Evolutionary conservation across 30 jellyfish, hydroid and myxozoan genomes (phyloP).

Genomic region (Aurelia aurita): DNA sequence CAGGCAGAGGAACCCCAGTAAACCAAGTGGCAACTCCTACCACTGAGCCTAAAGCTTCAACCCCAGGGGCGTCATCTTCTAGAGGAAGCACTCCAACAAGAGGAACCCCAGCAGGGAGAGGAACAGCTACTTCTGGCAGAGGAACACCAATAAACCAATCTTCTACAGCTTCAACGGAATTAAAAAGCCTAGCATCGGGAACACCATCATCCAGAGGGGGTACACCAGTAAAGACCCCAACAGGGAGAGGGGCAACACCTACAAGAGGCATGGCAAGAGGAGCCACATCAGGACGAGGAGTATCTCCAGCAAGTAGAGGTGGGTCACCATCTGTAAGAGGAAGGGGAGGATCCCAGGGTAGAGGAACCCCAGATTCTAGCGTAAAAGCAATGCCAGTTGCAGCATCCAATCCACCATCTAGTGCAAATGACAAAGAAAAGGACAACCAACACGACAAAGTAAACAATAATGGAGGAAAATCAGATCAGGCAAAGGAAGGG

Average conservation of each 20-base stretch:
- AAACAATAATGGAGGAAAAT: too few relatives aligned
- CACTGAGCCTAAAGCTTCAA: background rate
- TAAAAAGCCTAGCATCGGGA: conserved; percentile 32
- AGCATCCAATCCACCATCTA: too few relatives aligned
- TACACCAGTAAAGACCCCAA: conserved; percentile 28
- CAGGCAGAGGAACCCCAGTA: conserved; percentile 3
- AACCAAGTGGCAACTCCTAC: background rate
- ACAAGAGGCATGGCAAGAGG: conserved; percentile 45
- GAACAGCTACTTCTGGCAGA: conserved; percentile 15
- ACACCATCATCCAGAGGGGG: conserved; percentile 34
- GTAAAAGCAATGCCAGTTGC: too few relatives aligned
- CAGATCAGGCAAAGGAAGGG: too few relatives aligned
- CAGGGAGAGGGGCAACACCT: conserved; percentile 48
- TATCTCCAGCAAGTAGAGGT: conserved; percentile 25
- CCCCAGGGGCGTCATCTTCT: background rate
- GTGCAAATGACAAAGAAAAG: too few relatives aligned
- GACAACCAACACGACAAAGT: too few relatives aligned
- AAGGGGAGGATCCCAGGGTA: too few relatives aligned
- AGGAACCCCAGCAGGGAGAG: conserved; percentile 15
- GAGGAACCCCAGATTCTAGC: too few relatives aligned
- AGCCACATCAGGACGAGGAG: conserved; percentile 47
- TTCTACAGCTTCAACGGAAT: background rate
- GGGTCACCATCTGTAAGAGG: background rate
- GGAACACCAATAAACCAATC: background rate
- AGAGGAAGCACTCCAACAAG: conserved; percentile 11